A percentile compares a stretch with the other conserved stretches of the same genome.
phyloP scores from a whole-genome alignment of 2,113 vertebrate species.

The Megaptera novaeangliae region DNA sequence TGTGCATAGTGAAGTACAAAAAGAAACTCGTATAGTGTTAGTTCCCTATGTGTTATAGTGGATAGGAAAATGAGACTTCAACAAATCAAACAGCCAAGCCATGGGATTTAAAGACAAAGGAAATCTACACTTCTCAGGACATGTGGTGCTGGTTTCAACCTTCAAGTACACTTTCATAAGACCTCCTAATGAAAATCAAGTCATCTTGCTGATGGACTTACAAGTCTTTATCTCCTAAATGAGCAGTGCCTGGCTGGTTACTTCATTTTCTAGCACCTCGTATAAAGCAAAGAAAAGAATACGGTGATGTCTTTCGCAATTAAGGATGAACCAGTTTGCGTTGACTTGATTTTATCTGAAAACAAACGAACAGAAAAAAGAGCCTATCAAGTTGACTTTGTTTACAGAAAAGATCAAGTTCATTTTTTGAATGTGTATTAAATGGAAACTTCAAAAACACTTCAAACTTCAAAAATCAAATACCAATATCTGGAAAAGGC shows the following conservation, averaged over 20 bases:
- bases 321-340: conserved; percentile 84
- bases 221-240: conserved; percentile 90
- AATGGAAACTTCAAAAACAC: conserved; percentile 91
- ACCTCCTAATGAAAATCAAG: conserved; percentile 81
- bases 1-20: conserved; percentile 70
- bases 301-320: conserved; percentile 87
- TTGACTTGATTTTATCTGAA: conserved; percentile 85
- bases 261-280: conserved; percentile 90
- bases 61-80: conserved; percentile 88
- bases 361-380: conserved; percentile 85
- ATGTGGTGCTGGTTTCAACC: conserved; percentile 86
- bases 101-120: conserved; percentile 91
- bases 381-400: conserved; percentile 89
- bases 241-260: conserved; percentile 86
- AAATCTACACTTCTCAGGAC: conserved; percentile 90
- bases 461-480: conserved; percentile 86
- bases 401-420: conserved; percentile 90
- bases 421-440: conserved; percentile 92
- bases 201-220: conserved; percentile 77
- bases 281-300: conserved; percentile 89
- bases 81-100: conserved; percentile 88
- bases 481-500: conserved; percentile 81
- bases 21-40: conserved; percentile 88
- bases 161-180: conserved; percentile 87
- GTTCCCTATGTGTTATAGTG: conserved; percentile 85